Evolutionary conservation across 2,113 vertebrate species (phyloP), one percentile per base, ranked within the genome.

Genomic region (Hystrix cristata): DNA sequence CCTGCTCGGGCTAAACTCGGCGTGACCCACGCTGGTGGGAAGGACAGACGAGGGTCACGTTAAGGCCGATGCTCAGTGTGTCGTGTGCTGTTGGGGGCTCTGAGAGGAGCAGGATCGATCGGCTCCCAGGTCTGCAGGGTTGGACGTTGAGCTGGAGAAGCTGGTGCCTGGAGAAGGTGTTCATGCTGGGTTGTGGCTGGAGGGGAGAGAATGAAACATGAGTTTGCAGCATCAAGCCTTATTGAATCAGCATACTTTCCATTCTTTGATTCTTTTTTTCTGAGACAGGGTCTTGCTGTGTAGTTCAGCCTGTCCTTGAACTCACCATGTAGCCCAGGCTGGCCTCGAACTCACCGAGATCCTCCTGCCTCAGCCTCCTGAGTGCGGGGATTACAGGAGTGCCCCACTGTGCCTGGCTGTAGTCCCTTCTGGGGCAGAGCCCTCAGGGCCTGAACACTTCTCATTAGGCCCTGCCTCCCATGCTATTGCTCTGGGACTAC

Each of bases 1-100:
- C 38, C 15, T 7, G 15, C 31, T 1, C 0, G 3, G 78, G 51
- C 51, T 83, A 31, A 48, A 74, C 48, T 7, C 1, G 0, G 10
- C 48, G 27, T 53, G 51, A 67, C 64, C 89, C 7, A 3, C 19
- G 3, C 18, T 5, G n/a, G 21, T 46, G 14, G 6, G 72, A 46
- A 11, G 16, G 59, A 90, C 67, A 59, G 27, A 15, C 31, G 69
- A 46, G 60, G 19, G 53, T 86, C 23, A 2, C 0, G 10, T 29
- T 69, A 19, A n/a, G 48, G 62, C 38, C 2, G 38, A 38, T 38
- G 38, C 55, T 25, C 25, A 8, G 79, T 48, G 5, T 53, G 46
- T 29, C 51, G 13, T 62, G 13, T 38, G 64, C 7, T 27, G 43
- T 27, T 48, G 43, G 3, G 15, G 3, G 25, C 38, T 27, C 0